Evolutionary conservation across 2,113 vertebrate species (phyloP), one percentile per base, ranked within the genome.

Genomic region (Mirounga angustirostris): DNA sequence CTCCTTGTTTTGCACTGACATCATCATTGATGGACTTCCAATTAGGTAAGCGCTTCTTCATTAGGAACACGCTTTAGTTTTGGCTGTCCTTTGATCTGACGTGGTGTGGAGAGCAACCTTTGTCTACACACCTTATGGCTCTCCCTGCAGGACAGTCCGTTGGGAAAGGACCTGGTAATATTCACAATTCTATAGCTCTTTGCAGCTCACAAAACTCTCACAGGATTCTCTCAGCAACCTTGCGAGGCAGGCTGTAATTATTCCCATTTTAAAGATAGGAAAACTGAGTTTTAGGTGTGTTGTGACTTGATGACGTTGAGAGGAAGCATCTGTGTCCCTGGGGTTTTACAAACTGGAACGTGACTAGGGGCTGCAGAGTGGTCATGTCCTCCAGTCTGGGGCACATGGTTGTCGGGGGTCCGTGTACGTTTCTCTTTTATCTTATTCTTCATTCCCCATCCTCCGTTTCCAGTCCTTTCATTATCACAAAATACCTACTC

Each of bases 251-350:
- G 8, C 14, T 78, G 5, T 78, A 90, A 76, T 36, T 67, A 52
- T 58, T 91, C 92, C 88, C 59, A 69, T 81, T 92, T 76, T 71
- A 71, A 36, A 78, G 43, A 52, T 56, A 16, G 58, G 81, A 95
- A 96, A 87, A 78, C 69, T 33, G 59, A 92, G 16, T 92, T 30
- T 7, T 22, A 95, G 36, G 16, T 56, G 36, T 33, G 50, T 4
- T 84, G 46, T 61, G 30, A 24, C 43, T 4, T 63, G 30, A 43
- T 52, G 52, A 85, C 21, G 22, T 40, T 71, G 73, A 65, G 26
- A 84, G 21, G 58, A 94, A 95, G 84, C 40, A 5, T 91, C 36
- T 71, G 2, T 12, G 43, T 74, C 33, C 7, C 14, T 73, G 4
- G 14, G 26, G 46, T 65, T 79, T 88, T 74, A 79, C 43, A 85